These are phyloP conservation scores for Criorhina ranunculi DNA, from an alignment of 2,888 invertebrate genomes.

Conservation along the genomic window DNA sequence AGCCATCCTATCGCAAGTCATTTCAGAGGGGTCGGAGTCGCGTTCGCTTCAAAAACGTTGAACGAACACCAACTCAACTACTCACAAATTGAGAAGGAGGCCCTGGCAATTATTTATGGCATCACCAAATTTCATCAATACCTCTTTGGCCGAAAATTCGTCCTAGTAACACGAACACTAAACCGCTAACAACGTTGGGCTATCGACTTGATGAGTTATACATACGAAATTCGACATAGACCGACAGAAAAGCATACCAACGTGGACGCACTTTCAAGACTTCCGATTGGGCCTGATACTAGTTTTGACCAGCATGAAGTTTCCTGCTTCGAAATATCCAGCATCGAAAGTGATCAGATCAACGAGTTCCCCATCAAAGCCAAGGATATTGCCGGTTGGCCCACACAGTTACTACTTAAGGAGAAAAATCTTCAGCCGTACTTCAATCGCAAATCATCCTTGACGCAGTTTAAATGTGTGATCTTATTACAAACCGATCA, in stretches of 20 bases:
- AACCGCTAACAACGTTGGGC: slow-evolving; percentile 66
- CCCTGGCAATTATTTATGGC: slow-evolving; percentile 80
- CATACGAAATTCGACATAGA: slow-evolving; percentile 24
- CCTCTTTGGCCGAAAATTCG: slow-evolving; percentile 81
- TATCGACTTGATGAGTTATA: slow-evolving; percentile 56
- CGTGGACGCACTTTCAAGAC: slow-evolving; percentile 66
- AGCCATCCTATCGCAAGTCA: slow-evolving; percentile 79
- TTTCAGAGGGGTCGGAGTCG: slow-evolving; percentile 69
- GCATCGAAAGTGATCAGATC: slow-evolving; percentile 21
- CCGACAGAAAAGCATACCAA: slow-evolving; percentile 17
- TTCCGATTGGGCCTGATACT: slow-evolving; percentile 63
- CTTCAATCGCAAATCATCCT: slow-evolving; percentile 43
- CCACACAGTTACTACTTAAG: slow-evolving; percentile 20
- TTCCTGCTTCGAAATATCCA: slow-evolving; percentile 27
- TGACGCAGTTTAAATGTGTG: slow-evolving; percentile 45
- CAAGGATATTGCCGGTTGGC: slow-evolving; percentile 59
- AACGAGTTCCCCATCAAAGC: slow-evolving; percentile 46
- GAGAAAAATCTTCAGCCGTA: slow-evolving; percentile 29
- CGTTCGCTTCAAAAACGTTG: slow-evolving; percentile 68
- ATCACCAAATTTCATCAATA: slow-evolving; percentile 82
- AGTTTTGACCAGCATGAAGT: slow-evolving; percentile 60
- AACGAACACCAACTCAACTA: slow-evolving; percentile 72
- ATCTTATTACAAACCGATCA: slow-evolving; percentile 58
- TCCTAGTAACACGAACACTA: slow-evolving; percentile 80
- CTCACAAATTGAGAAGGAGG: slow-evolving; percentile 79